Evolutionary conservation across 1,140 invertebrate genomes (phyloP).

Genomic region (Drosophila kurseongensis): DNA sequence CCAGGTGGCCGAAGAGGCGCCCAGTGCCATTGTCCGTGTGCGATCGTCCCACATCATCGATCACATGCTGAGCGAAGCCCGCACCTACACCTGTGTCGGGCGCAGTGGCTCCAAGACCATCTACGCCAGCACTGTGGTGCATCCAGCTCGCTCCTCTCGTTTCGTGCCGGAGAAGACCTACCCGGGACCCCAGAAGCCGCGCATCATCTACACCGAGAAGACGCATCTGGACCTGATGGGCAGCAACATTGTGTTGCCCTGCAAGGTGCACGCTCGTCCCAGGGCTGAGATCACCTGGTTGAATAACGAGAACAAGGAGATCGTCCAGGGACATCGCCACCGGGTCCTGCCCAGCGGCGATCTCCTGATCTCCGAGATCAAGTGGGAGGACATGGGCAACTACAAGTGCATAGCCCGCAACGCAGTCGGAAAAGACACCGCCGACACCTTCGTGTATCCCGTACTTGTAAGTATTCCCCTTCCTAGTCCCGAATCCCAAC

Average conservation of each 20-base stretch:
- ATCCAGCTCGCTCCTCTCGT: conserved; percentile 65
- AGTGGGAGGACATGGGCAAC: conserved; percentile 92
- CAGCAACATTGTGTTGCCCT: conserved; percentile 89
- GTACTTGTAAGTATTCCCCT: conserved; percentile 86
- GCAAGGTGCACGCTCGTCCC: conserved; percentile 88
- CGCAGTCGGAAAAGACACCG: conserved; percentile 87
- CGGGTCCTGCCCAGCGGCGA: conserved; percentile 89
- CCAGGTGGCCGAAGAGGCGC: conserved; percentile 85
- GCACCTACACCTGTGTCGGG: conserved; percentile 89
- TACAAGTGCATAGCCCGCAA: conserved; percentile 91
- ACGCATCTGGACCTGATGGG: conserved; percentile 87
- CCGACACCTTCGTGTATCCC: conserved; percentile 92
- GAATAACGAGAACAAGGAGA: conserved; percentile 86
- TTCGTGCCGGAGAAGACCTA: conserved; percentile 67
- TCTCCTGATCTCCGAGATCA: conserved; percentile 88
- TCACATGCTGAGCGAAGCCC: conserved; percentile 66
- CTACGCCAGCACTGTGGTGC: conserved; percentile 85
- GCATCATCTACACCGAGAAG: conserved; percentile 86
- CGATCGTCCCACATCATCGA: conserved; percentile 87
- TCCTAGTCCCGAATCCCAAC: neutral
- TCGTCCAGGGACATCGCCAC: conserved; percentile 85
- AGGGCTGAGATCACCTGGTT: conserved; percentile 89
- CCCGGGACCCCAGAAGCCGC: conserved; percentile 85
- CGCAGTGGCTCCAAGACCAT: conserved; percentile 87
- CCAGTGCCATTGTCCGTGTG: conserved; percentile 87